These are phyloP conservation scores for Xenops minutus DNA, from an alignment of 2,797 vertebrate species.

Conservation along the genomic window DNA sequence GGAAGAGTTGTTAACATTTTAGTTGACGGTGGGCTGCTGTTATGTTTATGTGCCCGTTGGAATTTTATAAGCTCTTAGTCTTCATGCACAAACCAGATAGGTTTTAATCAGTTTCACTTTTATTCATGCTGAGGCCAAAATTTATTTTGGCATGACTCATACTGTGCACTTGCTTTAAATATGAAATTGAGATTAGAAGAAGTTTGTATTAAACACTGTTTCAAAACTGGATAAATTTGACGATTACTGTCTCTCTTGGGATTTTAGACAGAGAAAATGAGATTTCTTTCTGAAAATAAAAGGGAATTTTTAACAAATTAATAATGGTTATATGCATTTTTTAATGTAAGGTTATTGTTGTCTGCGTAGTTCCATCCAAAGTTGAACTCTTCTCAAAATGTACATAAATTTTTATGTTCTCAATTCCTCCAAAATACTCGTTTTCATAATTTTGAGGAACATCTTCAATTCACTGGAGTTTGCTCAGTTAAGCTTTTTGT, in stretches of 20 bases:
- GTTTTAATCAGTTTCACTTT: constrained; percentile 34
- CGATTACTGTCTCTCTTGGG: not conserved
- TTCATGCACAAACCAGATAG: not conserved
- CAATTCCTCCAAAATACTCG: not conserved
- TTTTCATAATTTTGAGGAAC: not conserved
- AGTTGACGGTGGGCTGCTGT: not conserved
- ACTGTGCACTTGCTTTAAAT: constrained; percentile 1
- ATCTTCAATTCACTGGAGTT: not conserved
- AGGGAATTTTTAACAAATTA: not conserved
- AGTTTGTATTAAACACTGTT: not conserved
- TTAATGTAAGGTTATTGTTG: not conserved
- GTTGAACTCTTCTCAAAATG: not conserved
- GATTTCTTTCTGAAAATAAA: constrained; percentile 4
- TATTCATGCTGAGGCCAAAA: constrained; percentile 7
- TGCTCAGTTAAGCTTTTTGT: not conserved
- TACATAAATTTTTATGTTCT: not conserved
- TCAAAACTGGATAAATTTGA: constrained; percentile 3
- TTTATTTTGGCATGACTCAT: constrained; percentile 40
- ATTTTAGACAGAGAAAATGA: not conserved
- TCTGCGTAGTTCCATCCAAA: not conserved
- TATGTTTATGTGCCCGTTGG: not conserved
- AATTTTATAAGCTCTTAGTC: not conserved
- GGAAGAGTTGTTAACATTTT: not conserved
- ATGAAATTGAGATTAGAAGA: constrained; percentile 12
- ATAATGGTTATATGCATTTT: not conserved